A percentile compares a stretch with the other conserved stretches of the same genome.
Conservation (phyloP, 1,140 invertebrate species). For the Drosophila truncata region DNA sequence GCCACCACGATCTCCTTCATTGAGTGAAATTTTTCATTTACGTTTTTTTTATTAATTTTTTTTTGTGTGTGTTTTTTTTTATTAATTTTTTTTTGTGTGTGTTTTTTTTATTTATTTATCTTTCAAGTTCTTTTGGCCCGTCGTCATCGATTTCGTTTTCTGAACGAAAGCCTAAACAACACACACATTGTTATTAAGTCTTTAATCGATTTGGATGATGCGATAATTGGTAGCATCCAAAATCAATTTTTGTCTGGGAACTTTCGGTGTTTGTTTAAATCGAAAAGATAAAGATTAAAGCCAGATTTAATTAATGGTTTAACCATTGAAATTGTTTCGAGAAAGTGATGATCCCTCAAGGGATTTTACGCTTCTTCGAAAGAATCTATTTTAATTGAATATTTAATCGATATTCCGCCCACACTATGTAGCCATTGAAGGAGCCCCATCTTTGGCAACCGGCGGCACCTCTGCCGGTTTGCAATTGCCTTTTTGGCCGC, state of each 20-base stretch:
- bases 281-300: conserved; percentile 2
- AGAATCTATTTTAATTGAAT: conserved; percentile 7
- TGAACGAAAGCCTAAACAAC: conserved; percentile 1
- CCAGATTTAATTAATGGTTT: neutral
- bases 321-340: neutral
- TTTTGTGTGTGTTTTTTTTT: conserved; percentile 12
- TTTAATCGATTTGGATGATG: conserved; percentile 36
- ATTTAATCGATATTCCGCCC: conserved; percentile 2
- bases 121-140: conserved; percentile 10
- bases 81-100: neutral
- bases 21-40: conserved; percentile 67
- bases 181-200: conserved; percentile 28
- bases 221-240: conserved; percentile 41
- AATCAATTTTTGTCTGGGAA: conserved; percentile 38
- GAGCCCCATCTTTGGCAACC: conserved; percentile 3
- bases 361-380: neutral
- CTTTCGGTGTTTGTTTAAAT: conserved; percentile 5
- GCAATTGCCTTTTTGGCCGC: conserved; percentile 12
- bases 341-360: conserved; percentile 18
- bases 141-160: conserved; percentile 49
- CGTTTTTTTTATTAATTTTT: conserved; percentile 22
- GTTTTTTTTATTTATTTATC: neutral
- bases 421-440: neutral
- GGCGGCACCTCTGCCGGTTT: conserved; percentile 12
- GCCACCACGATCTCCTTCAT: conserved; percentile 32